Evolutionary conservation across 1,140 invertebrate genomes (phyloP).

Genomic region (Sarcophaga peregrina): DNA sequence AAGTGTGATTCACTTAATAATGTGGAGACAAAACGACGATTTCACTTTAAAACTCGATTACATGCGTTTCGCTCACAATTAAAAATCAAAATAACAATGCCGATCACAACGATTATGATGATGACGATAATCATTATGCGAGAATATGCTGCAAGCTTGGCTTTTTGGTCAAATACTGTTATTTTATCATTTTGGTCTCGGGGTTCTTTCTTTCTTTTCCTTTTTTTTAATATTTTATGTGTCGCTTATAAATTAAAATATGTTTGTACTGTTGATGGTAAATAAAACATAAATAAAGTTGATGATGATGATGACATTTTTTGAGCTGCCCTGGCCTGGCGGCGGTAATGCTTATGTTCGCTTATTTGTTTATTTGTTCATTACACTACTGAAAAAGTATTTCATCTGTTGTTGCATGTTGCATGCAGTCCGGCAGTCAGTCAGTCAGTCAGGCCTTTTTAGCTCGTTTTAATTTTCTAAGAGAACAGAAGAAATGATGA

Average conservation of each 20-base stretch:
- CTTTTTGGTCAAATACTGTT: slow-evolving; percentile 28
- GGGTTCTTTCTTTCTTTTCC: background rate
- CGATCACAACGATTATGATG: background rate
- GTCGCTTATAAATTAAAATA: slow-evolving; percentile 16
- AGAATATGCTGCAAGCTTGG: background rate
- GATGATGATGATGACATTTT: slow-evolving; percentile 26
- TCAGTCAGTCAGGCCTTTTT: no score
- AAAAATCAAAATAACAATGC: background rate
- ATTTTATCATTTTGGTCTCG: background rate
- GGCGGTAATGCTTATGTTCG: background rate
- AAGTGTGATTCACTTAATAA: no score
- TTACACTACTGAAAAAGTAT: slow-evolving; percentile 6
- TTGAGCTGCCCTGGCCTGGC: no score
- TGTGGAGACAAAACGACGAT: slow-evolving; percentile 15
- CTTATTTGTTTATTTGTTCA: background rate
- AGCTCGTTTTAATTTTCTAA: no score
- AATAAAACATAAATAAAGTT: slow-evolving; percentile 30
- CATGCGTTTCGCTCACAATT: slow-evolving; percentile 34
- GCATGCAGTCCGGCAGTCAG: background rate
- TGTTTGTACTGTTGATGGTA: background rate
- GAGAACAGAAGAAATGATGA: background rate
- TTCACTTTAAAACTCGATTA: slow-evolving; percentile 36
- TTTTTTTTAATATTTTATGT: background rate
- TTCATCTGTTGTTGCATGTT: background rate
- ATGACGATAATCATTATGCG: background rate